phyloP scores from a whole-genome alignment of 2,113 vertebrate genomes.

The Zosterops pallidus region DNA sequence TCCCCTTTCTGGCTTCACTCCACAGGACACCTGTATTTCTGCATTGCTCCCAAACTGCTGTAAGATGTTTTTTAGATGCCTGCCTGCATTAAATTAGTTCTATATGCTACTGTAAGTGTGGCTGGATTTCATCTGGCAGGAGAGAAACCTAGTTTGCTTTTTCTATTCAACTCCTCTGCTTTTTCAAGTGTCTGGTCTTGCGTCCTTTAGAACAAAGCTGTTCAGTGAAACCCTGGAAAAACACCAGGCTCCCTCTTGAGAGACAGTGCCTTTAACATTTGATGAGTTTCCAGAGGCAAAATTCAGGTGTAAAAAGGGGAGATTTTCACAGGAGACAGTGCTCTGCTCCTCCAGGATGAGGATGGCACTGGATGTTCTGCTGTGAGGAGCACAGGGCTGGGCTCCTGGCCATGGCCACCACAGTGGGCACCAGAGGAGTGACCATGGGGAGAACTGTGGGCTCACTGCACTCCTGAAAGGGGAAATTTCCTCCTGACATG shows the following conservation, averaged over 20 bases:
- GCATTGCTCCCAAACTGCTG: not conserved
- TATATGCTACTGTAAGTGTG: not conserved
- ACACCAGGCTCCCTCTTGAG: not conserved
- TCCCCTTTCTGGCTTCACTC: not conserved
- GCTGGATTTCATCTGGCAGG: not conserved
- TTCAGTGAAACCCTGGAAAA: not conserved
- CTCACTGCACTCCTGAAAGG: not conserved
- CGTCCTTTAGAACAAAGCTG: not conserved
- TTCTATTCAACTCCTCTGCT: not conserved
- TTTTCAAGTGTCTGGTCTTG: not conserved
- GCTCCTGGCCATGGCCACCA: not conserved
- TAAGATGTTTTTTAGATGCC: not conserved
- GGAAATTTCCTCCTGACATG: not conserved
- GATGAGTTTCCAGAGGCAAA: not conserved
- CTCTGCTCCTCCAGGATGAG: not conserved
- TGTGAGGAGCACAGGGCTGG: not conserved
- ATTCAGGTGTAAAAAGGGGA: not conserved
- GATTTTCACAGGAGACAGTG: not conserved
- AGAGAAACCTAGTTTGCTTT: not conserved
- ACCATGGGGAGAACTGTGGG: not conserved
- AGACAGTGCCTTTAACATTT: not conserved
- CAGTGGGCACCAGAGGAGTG: rapidly evolving
- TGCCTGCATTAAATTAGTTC: not conserved
- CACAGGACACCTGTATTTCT: not conserved
- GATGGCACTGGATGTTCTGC: not conserved